Evolutionary conservation across 2,888 invertebrate genomes (phyloP), one percentile per base, ranked within the genome.

Genomic region (Hyposoter didymator): DNA sequence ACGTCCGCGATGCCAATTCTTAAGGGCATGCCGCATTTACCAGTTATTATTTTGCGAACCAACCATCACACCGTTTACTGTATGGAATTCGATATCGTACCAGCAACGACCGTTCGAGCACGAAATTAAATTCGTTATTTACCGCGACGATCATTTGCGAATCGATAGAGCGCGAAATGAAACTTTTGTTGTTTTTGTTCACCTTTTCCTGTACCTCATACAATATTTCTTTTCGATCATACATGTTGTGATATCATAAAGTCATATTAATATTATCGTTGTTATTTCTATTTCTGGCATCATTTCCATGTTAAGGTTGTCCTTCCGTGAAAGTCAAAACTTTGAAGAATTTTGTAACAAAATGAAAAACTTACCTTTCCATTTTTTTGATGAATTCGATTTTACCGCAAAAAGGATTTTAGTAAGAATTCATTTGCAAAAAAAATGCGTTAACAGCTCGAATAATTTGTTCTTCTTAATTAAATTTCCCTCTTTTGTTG

Each of bases 51-150:
- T n/a, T n/a, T 28, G 10, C 52, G 12, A 64, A 74, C 59, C 45
- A 76, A 47, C 35, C 35, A 1, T 39, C 14, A 32, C 55, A 28
- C 43, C 52, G 1, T 43, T 62, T 45, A 32, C 32, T 59, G 28
- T 43, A 59, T 67, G 47, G 7, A 72, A 75, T 22, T 79, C 17
- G 22, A 66, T 67, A 83, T 70, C 49, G 43, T 62, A 73, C 73
- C 76, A 66, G 35, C 59, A 75, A 67, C 72, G 84, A 49, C 78
- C 78, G 78, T 35, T 84, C 81, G 84, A 84, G 67, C 84, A 84
- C 84, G 78, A 84, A 84, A 84, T 84, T 78, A 81, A 84, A 84
- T 81, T 84, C 84, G 78, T 84, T 84, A 78, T 84, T 84, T 84
- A 81, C 84, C 72, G 75, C 32, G 78, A 78, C 81, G 73, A 78